Base-by-base conservation (phyloP, 2,113 vertebrate species). In the Prinia subflava region DNA sequence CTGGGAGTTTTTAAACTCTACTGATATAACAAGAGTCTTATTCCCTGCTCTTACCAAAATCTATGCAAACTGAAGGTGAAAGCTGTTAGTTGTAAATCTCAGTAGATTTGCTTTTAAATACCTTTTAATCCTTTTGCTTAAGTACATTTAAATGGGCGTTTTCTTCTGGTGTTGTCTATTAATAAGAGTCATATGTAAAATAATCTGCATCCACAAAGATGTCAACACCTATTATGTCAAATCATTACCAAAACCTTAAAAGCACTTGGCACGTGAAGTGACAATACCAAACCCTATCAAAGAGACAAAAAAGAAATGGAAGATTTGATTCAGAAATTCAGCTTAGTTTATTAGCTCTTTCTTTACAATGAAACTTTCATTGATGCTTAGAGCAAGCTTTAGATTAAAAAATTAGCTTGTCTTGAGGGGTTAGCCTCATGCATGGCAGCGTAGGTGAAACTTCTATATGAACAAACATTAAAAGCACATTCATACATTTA, bases 161-260 rank as follows among this genome's bases (percentile, higher is more conserved):
- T 73, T 79, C 17, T 2, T 53, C 19, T 42, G 55, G 60, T 44
- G 42, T 77, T 77, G 20, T 42, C 69, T 28, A 30, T 44, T 84
- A 50, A 52, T 15, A 83, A 75, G 20, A 35, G 11, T 15, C 12
- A 3, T 6, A 6, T 35, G 22, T 53, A 37, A 82, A 74, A 71
- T 44, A 87, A 46, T 44, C 42, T 75, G 15, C 37, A 68, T 31
- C 10, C 13, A 39, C 35, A 90, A 65, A 73, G n/a, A 17, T 31
- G 13, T 39, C 62, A 49, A 15, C 31, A 23, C 0, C 0, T 52
- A 55, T n/a, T 71, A 18, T 33, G 10, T 31, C 59, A 90, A 65
- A 73, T 33, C 63, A 52, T 31, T 81, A 49, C 11, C 6, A 6
- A 83, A 50, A 37, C 15, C 15, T 57, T 44, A 15, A 67, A 23